Conservation (phyloP, 2,797 vertebrate species). For the Parotocinclus haroldoi region DNA sequence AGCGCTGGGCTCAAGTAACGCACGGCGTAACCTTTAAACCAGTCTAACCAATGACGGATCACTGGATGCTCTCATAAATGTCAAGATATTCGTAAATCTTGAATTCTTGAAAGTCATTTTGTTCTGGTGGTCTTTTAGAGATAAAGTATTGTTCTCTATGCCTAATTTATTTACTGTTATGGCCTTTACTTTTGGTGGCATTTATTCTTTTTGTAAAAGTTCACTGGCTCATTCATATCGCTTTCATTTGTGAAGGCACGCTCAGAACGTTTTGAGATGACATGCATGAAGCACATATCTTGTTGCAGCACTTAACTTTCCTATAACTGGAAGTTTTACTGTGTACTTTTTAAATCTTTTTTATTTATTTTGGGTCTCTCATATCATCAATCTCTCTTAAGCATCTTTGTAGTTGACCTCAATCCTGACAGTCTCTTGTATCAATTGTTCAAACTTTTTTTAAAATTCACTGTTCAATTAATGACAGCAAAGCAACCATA, state of each 20-base stretch:
- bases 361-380: too few relatives aligned
- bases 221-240: slow-evolving; percentile 14
- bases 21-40: background rate
- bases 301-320: too few relatives aligned
- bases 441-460: too few relatives aligned
- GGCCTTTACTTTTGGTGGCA: slow-evolving; percentile 24
- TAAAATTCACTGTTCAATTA: too few relatives aligned
- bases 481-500: too few relatives aligned
- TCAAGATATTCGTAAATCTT: slow-evolving; percentile 20
- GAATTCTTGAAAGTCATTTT: slow-evolving; percentile 5
- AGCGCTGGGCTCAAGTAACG: background rate
- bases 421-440: too few relatives aligned
- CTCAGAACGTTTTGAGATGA: too few relatives aligned
- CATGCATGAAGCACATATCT: too few relatives aligned
- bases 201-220: slow-evolving; percentile 11
- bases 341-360: too few relatives aligned
- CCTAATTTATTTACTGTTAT: slow-evolving; percentile 18
- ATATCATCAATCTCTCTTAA: too few relatives aligned
- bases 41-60: background rate
- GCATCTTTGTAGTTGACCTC: too few relatives aligned
- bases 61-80: slow-evolving; percentile 22
- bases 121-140: slow-evolving; percentile 7
- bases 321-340: too few relatives aligned
- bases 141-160: slow-evolving; percentile 10
- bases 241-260: background rate